phyloP scores from a whole-genome alignment of 2,888 invertebrate genomes.

The Venusia cambrica region DNA sequence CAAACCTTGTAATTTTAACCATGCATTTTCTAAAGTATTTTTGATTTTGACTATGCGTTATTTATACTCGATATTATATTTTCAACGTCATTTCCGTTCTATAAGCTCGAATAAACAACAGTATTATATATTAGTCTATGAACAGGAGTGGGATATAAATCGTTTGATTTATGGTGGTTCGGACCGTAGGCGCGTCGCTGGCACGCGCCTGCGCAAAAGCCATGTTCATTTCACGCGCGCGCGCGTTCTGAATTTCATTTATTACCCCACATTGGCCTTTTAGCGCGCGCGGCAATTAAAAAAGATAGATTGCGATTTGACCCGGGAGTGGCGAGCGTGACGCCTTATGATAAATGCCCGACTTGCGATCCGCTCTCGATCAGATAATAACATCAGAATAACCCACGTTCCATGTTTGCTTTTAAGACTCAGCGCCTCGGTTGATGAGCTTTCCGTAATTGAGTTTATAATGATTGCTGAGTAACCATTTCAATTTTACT shows the following conservation, averaged over 20 bases:
- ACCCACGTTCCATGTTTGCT: conserved; percentile 67
- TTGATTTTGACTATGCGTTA: no score
- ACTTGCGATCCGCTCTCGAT: conserved; percentile 63
- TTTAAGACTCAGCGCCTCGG: conserved; percentile 49
- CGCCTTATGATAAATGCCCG: conserved; percentile 72
- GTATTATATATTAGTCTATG: conserved; percentile 31
- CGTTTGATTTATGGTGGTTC: conserved; percentile 54
- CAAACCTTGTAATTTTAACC: no score
- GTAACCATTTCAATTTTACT: conserved; percentile 18
- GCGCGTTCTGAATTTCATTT: conserved; percentile 61
- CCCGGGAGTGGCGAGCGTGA: conserved; percentile 72
- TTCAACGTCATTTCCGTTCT: no score
- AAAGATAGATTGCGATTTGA: conserved; percentile 78
- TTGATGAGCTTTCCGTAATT: conserved; percentile 61
- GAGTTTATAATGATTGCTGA: conserved; percentile 47
- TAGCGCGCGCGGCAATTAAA: conserved; percentile 72
- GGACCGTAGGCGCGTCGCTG: conserved; percentile 36
- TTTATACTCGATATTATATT: no score
- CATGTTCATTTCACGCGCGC: conserved; percentile 67
- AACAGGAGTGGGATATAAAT: conserved; percentile 64
- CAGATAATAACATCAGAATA: conserved; percentile 63
- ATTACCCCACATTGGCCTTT: conserved; percentile 61
- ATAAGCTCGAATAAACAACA: no score
- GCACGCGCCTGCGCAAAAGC: conserved; percentile 40
- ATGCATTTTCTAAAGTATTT: no score